Percentiles rank a stretch among this genome's conserved stretches.
These are phyloP conservation scores for Rhagoletis zephyria DNA, from an alignment of 1,140 invertebrate genomes.

Conservation along the genomic window DNA sequence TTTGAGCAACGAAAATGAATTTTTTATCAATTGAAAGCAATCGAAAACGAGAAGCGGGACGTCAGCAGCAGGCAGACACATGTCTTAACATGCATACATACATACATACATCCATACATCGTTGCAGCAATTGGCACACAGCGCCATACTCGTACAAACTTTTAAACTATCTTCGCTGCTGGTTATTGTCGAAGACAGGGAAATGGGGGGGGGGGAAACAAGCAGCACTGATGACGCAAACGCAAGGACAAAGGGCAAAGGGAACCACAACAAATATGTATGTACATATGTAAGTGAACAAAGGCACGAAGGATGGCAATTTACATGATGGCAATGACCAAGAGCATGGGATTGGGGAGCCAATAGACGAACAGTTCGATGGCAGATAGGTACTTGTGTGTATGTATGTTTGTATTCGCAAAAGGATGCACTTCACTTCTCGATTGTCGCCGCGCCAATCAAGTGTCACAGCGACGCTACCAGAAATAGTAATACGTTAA, in stretches of 20 bases:
- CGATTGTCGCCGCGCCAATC: constrained; percentile 31
- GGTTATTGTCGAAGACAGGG: background rate
- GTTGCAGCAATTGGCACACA: background rate
- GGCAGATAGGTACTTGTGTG: too few relatives aligned
- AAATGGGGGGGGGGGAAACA: too few relatives aligned
- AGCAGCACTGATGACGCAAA: background rate
- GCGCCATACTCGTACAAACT: background rate
- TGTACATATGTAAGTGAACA: background rate
- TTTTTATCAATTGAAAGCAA: constrained; percentile 45
- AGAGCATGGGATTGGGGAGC: background rate
- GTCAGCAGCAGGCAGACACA: background rate
- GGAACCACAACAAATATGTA: background rate
- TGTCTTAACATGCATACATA: background rate
- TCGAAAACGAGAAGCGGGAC: constrained; percentile 6
- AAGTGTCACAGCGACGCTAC: constrained; percentile 20
- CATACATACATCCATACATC: background rate
- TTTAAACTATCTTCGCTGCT: background rate
- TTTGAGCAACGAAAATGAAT: constrained; percentile 26
- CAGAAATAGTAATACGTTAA: constrained; percentile 47
- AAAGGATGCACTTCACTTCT: constrained; percentile 35
- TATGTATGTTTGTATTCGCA: background rate
- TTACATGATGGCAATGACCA: background rate
- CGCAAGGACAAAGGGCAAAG: background rate
- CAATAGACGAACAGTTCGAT: too few relatives aligned
- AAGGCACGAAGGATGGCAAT: background rate